A percentile compares a stretch with the other conserved stretches of the same genome.
Evolutionary conservation across 2,888 invertebrate species (phyloP).

Genomic region (Paralinhomoeus sp.): DNA sequence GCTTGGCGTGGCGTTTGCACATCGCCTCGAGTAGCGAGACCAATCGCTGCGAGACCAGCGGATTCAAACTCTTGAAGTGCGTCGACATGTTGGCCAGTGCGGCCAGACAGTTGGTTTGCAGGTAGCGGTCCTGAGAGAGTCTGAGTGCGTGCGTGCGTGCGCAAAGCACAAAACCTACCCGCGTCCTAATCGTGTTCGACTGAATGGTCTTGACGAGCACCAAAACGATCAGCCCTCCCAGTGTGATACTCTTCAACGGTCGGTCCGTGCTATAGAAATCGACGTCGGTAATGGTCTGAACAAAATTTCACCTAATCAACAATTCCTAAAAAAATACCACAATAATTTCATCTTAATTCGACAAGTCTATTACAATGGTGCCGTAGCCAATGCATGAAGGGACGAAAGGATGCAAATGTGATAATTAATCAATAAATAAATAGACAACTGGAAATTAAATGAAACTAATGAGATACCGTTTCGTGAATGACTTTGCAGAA

Average conservation of each 20-base stretch:
- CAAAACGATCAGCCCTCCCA: slow-evolving; percentile 74
- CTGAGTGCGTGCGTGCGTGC: no score
- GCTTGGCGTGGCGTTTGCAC: slow-evolving; percentile 42
- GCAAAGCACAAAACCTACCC: slow-evolving; percentile 31
- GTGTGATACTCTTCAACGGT: slow-evolving; percentile 62
- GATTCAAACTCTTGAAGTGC: slow-evolving; percentile 65
- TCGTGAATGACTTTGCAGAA: slow-evolving; percentile 82
- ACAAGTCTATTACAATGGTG: no score
- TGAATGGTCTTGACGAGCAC: slow-evolving; percentile 90
- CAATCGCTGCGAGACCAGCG: slow-evolving; percentile 79
- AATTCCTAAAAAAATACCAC: no score
- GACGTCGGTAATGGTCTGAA: slow-evolving; percentile 59
- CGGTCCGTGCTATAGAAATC: slow-evolving; percentile 74
- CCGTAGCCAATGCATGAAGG: not conserved
- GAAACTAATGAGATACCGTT: slow-evolving; percentile 43
- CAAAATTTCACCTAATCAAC: no score
- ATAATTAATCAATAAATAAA: not conserved
- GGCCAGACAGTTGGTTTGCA: slow-evolving; percentile 92
- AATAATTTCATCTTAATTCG: no score
- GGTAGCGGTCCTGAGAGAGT: slow-evolving; percentile 37
- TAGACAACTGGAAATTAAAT: slow-evolving; percentile 12
- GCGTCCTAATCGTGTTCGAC: slow-evolving; percentile 82
- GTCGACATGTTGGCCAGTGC: slow-evolving; percentile 95
- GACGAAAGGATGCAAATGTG: not conserved
- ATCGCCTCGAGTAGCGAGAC: slow-evolving; percentile 33